Percentiles rank a stretch among this genome's conserved stretches.
Evolutionary conservation across 2,113 vertebrate species (phyloP).

Genomic region (Pygoscelis antarcticus): DNA sequence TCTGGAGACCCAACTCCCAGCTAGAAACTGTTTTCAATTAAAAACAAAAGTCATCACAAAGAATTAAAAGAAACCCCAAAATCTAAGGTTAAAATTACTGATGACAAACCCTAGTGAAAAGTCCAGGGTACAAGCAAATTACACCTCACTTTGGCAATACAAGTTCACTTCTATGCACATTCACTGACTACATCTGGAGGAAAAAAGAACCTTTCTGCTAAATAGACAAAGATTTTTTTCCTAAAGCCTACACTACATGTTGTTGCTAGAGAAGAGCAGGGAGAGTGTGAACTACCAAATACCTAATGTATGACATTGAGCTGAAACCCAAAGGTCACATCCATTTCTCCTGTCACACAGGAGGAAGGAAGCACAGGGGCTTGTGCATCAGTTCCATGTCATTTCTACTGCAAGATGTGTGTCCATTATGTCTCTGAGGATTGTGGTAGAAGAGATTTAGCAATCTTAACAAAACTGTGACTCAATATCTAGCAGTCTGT

Average conservation of each 20-base stretch:
- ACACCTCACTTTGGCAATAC: neutral
- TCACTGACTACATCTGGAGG: neutral
- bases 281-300: neutral
- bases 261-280: neutral
- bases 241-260: neutral
- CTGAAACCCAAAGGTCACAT: neutral
- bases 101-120: neutral
- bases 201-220: neutral
- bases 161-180: neutral
- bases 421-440: neutral
- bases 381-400: neutral
- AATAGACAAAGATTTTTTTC: neutral
- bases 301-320: neutral
- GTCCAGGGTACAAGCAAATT: neutral
- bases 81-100: neutral
- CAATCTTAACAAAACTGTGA: neutral
- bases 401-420: rapidly evolving
- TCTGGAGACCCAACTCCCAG: neutral
- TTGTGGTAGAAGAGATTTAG: neutral
- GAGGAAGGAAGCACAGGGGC: neutral
- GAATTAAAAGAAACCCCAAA: neutral
- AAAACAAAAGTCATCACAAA: neutral
- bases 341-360: neutral
- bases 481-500: too few relatives aligned
- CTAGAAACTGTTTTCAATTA: neutral